Evolutionary conservation across 2,113 vertebrate genomes (phyloP), one percentile per base, ranked within the genome.

Genomic region (Actenoides hombroni): DNA sequence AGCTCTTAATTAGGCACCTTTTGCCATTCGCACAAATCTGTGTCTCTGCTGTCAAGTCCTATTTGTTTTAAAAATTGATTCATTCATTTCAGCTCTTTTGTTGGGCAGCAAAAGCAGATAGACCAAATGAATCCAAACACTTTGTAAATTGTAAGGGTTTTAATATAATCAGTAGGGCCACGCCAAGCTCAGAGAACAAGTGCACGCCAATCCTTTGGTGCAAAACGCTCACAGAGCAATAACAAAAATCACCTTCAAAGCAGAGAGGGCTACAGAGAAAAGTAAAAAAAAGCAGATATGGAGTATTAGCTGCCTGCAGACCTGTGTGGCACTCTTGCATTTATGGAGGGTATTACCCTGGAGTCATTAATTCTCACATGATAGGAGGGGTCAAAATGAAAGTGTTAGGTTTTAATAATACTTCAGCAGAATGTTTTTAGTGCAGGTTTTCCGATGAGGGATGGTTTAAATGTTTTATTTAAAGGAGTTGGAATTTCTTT

Each of bases 1-100:
- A 93, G 94, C 73, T 94, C 96, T 94, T 97, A 95, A 97, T 94
- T 96, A 95, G 76, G 88, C 91, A 91, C 95, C 91, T 97, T 95
- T 95, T 78, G 88, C 95, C 83, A 75, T 96, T 86, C 83, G 88
- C 77, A 92, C 85, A 94, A 94, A 89, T 92, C 88, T 79, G 35
- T 83, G 88, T 81, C 92, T 88, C 80, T 29, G 77, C 92, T 95
- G 91, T 96, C 96, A 94, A 88, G 86, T 89, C 74, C 60, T 95
- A 82, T 95, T 95, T 95, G 95, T 96, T 97, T 96, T 91, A 84
- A 92, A 92, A 95, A 94, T 92, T 74, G 83, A 91, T 88, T 96
- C 68, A 81, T 84, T 94, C 77, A 81, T 60, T 70, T 93, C 16
- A 18, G 54, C 29, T 63, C 88, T 67, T 95, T 95, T 88, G 83